phyloP scores from a whole-genome alignment of 2,797 vertebrate species.

The Rhinichthys osculus region DNA sequence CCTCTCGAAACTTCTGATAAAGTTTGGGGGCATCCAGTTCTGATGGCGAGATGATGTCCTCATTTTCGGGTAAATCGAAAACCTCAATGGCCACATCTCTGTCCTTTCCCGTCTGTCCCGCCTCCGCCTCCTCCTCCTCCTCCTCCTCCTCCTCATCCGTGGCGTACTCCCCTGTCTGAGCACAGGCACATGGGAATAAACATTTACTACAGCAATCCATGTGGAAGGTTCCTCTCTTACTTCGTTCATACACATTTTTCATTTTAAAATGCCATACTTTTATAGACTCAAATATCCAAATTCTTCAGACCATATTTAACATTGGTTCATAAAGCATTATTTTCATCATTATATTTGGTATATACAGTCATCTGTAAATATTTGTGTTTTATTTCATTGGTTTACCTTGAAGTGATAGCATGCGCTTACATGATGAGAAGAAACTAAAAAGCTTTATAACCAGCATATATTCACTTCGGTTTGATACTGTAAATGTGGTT shows the following conservation, averaged over 20 bases:
- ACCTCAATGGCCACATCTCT: constrained; percentile 94
- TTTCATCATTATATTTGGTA: neutral
- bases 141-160: constrained; percentile 91
- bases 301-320: neutral
- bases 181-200: constrained; percentile 13
- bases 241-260: neutral
- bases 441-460: no score
- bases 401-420: neutral
- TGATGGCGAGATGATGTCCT: constrained; percentile 92
- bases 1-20: constrained; percentile 98
- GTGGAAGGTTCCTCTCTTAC: neutral
- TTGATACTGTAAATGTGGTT: no score
- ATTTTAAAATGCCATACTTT: neutral
- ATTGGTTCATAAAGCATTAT: no score
- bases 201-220: constrained; percentile 23
- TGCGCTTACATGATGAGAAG: no score
- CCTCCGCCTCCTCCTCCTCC: constrained; percentile 64
- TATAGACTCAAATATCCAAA: neutral
- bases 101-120: constrained; percentile 80
- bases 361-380: no score
- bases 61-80: constrained; percentile 94
- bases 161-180: constrained; percentile 96
- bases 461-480: no score
- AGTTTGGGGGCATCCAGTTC: constrained; percentile 93
- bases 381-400: no score